Base-by-base conservation (phyloP, 2,797 vertebrate genomes). In the Pseudochirops corinnae region DNA sequence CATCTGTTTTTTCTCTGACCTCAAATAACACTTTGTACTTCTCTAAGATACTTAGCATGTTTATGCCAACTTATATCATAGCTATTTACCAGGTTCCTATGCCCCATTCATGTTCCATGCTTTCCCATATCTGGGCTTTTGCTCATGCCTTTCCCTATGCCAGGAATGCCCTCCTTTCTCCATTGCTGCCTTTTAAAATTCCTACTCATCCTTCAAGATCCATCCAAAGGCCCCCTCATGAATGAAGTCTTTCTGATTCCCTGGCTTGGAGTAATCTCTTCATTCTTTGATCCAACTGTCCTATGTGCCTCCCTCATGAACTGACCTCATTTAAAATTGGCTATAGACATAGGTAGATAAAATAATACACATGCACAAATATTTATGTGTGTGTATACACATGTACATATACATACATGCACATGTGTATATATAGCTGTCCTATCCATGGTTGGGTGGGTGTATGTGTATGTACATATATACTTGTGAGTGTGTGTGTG, bases 1-100 rank as follows among this genome's bases (percentile, higher is more conserved):
- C 74, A 87, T 87, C 39, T 87, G 74, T 87, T 87, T 33, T 87
- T 87, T 87, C 39, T 87, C 74, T 87, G 74, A 87, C 74, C 74
- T 87, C 39, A 87, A 87, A 87, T 87, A 87, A 87, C 74, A 87
- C 74, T 87, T 50, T 87, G 39, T 87, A 87, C 74, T 87, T 26
- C 39, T 87, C 74, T 50, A 87, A 82, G 39, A 82, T 24, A 82
- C 39, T 82, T 24, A 46, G 74, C n/a, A 46, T 82, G 74, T 46
- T 46, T 82, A 24, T 46, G 6, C 74, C 21, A 82, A 87, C 74
- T 87, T 87, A 46, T 87, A 87, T 28, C 74, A 50, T 33, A 50
- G 24, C 6, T 46, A 87, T 87, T 87, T 87, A 24, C 74, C 50
- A 9, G 24, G 31, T 87, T 50, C 74, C 24, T 87, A 87, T 10